Conservation (phyloP, 1,140 invertebrate species). For the Bombus waltoni region DNA sequence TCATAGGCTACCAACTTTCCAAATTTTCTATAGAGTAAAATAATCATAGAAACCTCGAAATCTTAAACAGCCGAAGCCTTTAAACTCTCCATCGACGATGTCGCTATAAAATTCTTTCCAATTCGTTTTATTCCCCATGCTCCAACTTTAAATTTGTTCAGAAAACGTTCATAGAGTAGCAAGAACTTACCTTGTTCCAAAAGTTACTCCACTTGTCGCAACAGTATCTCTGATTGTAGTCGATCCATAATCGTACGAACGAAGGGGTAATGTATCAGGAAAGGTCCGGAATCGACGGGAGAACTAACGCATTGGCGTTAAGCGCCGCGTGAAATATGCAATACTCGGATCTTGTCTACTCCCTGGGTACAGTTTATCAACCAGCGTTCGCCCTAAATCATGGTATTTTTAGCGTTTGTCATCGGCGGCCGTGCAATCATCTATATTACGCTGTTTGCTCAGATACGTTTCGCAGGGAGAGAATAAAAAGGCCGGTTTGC, state of each 20-base stretch:
- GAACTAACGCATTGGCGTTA: constrained; percentile 22
- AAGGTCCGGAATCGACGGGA: constrained; percentile 17
- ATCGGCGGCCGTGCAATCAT: constrained; percentile 45
- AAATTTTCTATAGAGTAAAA: too few relatives aligned
- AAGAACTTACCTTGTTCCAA: not conserved
- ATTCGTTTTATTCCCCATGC: too few relatives aligned
- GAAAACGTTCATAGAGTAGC: too few relatives aligned
- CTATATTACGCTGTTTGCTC: constrained; percentile 56
- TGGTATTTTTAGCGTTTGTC: constrained; percentile 49
- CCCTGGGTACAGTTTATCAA: constrained; percentile 30
- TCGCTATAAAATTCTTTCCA: too few relatives aligned
- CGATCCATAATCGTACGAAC: constrained; percentile 33
- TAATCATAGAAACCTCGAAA: too few relatives aligned
- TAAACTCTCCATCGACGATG: too few relatives aligned
- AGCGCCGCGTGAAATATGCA: constrained; percentile 49
- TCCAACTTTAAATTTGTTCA: too few relatives aligned
- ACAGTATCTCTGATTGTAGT: not conserved
- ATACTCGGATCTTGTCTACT: constrained; percentile 37
- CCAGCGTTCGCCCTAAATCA: constrained; percentile 34
- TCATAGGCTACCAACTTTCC: too few relatives aligned
- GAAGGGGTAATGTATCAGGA: constrained; percentile 33
- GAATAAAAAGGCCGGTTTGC: constrained; percentile 52
- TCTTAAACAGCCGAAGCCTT: too few relatives aligned
- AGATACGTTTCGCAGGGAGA: constrained; percentile 33
- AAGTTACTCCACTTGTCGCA: not conserved